Evolutionary conservation across 37 sponge, comb jelly and placozoan genomes (phyloP).

Genomic region (Spongilla lacustris): DNA sequence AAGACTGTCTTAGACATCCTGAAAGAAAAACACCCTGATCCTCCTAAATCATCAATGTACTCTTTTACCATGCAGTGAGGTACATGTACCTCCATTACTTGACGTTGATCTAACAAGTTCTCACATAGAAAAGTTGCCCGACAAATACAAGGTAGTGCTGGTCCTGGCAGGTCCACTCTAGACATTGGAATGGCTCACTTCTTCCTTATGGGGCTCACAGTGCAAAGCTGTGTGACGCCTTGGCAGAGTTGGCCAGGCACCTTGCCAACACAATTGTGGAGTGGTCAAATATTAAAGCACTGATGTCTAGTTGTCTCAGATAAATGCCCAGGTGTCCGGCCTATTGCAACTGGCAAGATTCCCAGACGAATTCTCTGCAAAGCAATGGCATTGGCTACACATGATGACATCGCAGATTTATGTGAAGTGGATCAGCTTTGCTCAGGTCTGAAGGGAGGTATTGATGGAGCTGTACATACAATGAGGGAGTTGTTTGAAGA

Average conservation of each 20-base stretch:
- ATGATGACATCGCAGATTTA: neutral
- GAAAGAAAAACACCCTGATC: slow-evolving; percentile 18
- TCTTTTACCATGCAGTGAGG: neutral
- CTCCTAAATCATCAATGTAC: neutral
- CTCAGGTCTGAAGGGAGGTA: slow-evolving; percentile 15
- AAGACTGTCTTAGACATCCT: slow-evolving; percentile 21
- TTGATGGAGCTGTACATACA: slow-evolving; percentile 24
- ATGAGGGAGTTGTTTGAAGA: slow-evolving; percentile 3
- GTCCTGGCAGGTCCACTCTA: slow-evolving; percentile 25
- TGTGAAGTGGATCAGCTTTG: slow-evolving; percentile 15
- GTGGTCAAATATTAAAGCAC: slow-evolving; percentile 17
- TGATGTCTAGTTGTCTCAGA: slow-evolving; percentile 9
- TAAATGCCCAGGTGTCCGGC: slow-evolving; percentile 8
- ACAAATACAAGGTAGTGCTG: slow-evolving; percentile 18
- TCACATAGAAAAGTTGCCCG: slow-evolving; percentile 11
- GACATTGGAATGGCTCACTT: slow-evolving; percentile 17
- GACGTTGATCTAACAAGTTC: slow-evolving; percentile 24
- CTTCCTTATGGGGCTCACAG: slow-evolving; percentile 22
- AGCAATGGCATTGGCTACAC: slow-evolving; percentile 11
- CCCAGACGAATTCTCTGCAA: slow-evolving; percentile 35
- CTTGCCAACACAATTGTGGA: slow-evolving; percentile 25
- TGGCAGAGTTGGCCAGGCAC: slow-evolving; percentile 13
- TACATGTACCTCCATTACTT: slow-evolving; percentile 6
- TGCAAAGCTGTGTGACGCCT: slow-evolving; percentile 27
- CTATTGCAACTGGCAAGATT: slow-evolving; percentile 12